Evolutionary conservation across 1,140 invertebrate species (phyloP).

Genomic region (Schmidtea mediterranea): DNA sequence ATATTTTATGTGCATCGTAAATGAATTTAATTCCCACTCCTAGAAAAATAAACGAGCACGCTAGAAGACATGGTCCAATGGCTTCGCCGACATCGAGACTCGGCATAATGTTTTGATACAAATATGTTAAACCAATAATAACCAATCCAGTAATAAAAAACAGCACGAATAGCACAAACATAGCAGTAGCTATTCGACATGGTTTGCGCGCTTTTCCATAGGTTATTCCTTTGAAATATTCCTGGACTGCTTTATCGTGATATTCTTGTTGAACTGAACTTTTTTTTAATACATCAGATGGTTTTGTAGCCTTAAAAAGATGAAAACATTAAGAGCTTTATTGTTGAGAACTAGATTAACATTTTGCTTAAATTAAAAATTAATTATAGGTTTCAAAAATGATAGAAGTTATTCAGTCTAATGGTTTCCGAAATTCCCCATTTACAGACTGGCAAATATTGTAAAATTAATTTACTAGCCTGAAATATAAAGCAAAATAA

Average conservation of each 20-base stretch:
- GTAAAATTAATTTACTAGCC: too few relatives aligned
- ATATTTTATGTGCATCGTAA: background rate
- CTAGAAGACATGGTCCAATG: background rate
- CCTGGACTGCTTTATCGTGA: background rate
- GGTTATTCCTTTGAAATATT: background rate
- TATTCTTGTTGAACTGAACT: background rate
- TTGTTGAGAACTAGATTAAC: too few relatives aligned
- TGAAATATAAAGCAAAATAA: too few relatives aligned
- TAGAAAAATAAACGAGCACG: slow-evolving; percentile 1
- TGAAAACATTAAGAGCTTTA: too few relatives aligned
- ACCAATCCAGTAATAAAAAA: background rate
- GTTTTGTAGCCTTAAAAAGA: too few relatives aligned
- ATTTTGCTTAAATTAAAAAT: too few relatives aligned
- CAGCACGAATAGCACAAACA: background rate
- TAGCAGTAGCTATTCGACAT: background rate
- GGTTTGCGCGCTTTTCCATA: background rate
- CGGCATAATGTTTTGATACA: background rate
- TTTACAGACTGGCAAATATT: too few relatives aligned
- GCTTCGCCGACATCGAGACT: background rate
- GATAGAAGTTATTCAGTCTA: too few relatives aligned
- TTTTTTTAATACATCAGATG: too few relatives aligned
- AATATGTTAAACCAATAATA: background rate
- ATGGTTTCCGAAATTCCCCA: too few relatives aligned
- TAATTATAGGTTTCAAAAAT: too few relatives aligned
- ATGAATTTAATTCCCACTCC: background rate